Evolutionary conservation across 2,113 vertebrate genomes (phyloP).

Genomic region (Ptychochromis oligacanthus): DNA sequence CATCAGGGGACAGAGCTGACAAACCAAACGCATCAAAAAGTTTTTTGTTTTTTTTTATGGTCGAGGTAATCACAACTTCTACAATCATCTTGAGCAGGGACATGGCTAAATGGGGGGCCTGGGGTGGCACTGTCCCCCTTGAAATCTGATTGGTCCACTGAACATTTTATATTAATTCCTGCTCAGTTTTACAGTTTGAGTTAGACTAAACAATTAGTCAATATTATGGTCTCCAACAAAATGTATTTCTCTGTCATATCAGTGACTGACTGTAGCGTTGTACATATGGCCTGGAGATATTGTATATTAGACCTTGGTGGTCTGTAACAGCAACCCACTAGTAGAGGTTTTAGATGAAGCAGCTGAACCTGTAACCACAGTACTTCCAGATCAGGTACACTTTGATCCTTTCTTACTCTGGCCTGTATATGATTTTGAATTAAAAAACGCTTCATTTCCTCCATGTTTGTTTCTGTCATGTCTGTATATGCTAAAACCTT

Average conservation of each 20-base stretch:
- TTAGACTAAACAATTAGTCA: too few relatives aligned
- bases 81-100: background rate
- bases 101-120: background rate
- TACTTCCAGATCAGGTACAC: too few relatives aligned
- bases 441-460: background rate
- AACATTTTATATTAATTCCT: too few relatives aligned
- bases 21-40: background rate
- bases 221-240: background rate
- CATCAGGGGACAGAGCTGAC: too few relatives aligned
- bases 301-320: too few relatives aligned
- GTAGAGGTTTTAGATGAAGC: background rate
- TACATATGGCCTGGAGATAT: too few relatives aligned
- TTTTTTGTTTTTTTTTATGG: fast-evolving
- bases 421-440: background rate
- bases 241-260: too few relatives aligned
- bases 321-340: background rate
- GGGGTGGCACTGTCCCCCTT: too few relatives aligned
- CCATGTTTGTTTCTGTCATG: background rate
- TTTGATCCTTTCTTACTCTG: background rate
- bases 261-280: too few relatives aligned
- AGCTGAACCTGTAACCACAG: background rate
- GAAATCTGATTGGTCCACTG: too few relatives aligned
- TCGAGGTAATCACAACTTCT: background rate
- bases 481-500: background rate
- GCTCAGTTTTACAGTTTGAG: too few relatives aligned